phyloP scores from a whole-genome alignment of 2,797 vertebrate genomes.

The Austrolebias charrua region DNA sequence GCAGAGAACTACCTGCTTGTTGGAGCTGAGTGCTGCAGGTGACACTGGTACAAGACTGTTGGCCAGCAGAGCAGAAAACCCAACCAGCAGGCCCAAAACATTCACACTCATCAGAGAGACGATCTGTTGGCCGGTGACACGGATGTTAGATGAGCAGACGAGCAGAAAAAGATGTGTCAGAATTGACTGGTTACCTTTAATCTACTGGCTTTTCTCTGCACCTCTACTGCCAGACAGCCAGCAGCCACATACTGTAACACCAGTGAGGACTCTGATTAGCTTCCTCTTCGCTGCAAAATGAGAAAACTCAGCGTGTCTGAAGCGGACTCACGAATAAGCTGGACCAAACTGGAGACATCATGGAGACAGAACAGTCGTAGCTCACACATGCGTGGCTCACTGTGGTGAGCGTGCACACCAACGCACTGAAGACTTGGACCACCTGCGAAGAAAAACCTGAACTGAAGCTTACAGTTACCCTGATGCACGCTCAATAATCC shows the following conservation, averaged over 20 bases:
- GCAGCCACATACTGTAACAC: constrained; percentile 72
- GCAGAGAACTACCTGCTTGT: constrained; percentile 62
- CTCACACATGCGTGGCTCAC: constrained; percentile 71
- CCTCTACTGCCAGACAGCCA: constrained; percentile 66
- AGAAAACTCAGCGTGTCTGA: neutral
- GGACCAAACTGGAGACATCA: constrained; percentile 73
- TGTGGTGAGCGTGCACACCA: constrained; percentile 67
- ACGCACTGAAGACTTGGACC: constrained; percentile 68
- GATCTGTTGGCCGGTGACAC: constrained; percentile 58
- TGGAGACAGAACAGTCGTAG: constrained; percentile 72
- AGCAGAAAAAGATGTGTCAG: neutral
- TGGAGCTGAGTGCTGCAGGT: constrained; percentile 35
- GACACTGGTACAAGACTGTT: constrained; percentile 48
- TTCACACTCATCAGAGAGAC: constrained; percentile 70
- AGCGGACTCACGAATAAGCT: constrained; percentile 71
- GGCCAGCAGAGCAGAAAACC: constrained; percentile 66
- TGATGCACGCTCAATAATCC: no score
- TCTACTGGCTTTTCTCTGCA: constrained; percentile 74
- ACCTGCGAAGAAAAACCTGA: constrained; percentile 52
- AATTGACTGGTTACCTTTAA: constrained; percentile 57
- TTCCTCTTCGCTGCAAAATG: neutral
- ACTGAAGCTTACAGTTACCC: no score
- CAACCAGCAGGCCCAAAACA: constrained; percentile 71
- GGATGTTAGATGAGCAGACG: neutral
- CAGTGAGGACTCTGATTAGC: neutral